These are phyloP conservation scores for Botia almorhae DNA, from an alignment of 2,797 vertebrate genomes.

Conservation along the genomic window DNA sequence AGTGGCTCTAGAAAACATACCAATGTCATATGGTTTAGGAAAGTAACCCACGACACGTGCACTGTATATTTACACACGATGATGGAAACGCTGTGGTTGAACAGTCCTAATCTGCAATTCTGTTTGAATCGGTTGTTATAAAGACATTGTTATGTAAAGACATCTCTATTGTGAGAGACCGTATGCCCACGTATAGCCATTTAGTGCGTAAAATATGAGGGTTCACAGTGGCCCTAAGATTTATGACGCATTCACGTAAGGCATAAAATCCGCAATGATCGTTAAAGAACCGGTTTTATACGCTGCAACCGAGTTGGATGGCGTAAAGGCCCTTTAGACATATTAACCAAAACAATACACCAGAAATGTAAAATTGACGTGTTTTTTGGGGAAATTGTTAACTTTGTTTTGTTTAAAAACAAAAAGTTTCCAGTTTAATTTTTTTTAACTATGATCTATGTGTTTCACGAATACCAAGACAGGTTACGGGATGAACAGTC, in stretches of 20 bases:
- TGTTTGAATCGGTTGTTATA: conserved; percentile 68
- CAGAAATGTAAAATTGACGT: conserved; percentile 2
- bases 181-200: conserved; percentile 63
- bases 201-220: conserved; percentile 72
- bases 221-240: conserved; percentile 68
- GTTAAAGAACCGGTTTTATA: conserved; percentile 76
- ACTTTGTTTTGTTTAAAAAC: neutral
- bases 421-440: neutral
- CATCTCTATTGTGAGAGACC: conserved; percentile 70
- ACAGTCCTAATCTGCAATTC: conserved; percentile 46
- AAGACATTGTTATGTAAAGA: too few species aligned
- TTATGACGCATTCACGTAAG: conserved; percentile 76
- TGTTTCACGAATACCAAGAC: conserved; percentile 9
- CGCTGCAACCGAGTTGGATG: conserved; percentile 63
- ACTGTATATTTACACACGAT: conserved; percentile 5
- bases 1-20: neutral
- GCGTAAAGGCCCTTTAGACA: conserved; percentile 49
- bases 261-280: conserved; percentile 78
- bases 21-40: conserved; percentile 1
- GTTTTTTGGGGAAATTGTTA: too few species aligned
- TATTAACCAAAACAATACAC: conserved; percentile 37
- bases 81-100: conserved; percentile 62
- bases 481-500: conserved; percentile 18
- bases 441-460: neutral
- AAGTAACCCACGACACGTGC: neutral